Evolutionary conservation across 2,113 vertebrate genomes (phyloP).

Genomic region (Struthio camelus): DNA sequence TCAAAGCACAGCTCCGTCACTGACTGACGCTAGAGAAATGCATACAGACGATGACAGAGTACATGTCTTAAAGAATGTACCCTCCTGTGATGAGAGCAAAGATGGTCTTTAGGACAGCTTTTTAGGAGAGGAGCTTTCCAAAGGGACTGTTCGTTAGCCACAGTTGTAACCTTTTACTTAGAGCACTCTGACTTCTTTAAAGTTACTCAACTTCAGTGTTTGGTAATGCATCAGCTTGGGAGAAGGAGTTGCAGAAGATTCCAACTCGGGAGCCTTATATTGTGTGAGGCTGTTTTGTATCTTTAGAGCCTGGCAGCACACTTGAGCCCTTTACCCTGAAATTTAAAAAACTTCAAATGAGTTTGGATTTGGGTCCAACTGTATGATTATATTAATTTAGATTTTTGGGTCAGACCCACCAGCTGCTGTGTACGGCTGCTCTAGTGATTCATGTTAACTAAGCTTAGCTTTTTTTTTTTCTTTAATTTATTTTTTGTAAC

Average conservation of each 20-base stretch:
- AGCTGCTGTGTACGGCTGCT: neutral
- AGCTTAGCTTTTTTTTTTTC: neutral
- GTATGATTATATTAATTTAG: neutral
- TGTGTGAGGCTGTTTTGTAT: neutral
- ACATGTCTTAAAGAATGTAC: neutral
- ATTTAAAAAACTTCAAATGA: neutral
- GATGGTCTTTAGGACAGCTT: neutral
- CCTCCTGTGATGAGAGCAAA: neutral
- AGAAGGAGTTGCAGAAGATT: neutral
- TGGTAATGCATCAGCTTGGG: neutral
- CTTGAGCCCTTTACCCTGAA: neutral
- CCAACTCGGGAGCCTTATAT: neutral
- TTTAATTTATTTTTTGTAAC: neutral
- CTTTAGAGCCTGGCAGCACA: neutral
- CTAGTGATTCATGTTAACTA: neutral
- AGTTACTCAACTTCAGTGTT: neutral
- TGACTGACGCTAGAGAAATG: fast-evolving
- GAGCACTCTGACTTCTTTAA: neutral
- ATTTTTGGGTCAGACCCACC: neutral
- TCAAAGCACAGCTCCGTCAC: neutral
- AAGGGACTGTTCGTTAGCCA: neutral
- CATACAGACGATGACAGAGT: neutral
- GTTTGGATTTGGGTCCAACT: neutral
- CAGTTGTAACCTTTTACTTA: neutral
- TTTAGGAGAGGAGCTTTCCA: neutral